Base-by-base conservation (phyloP, 2,888 invertebrate species). In the Cheilosia urbana region DNA sequence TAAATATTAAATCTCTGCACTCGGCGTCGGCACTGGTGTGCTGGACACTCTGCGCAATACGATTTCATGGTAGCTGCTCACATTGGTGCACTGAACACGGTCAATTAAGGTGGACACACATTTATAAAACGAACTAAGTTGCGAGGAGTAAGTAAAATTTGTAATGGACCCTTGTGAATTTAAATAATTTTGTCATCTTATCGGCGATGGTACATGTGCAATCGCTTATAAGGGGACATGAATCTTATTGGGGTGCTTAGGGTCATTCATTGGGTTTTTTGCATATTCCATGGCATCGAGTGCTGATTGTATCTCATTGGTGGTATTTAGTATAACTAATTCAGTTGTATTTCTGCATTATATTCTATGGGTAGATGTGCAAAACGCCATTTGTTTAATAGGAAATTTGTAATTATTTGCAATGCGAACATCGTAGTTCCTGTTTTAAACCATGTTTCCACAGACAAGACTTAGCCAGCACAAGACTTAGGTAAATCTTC, bases 121-220 rank as follows among this genome's bases (percentile, higher is more conserved):
- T 45, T n/a, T n/a, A 69, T 68, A 66, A 66, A 75, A 49, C 49
- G 5, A 4, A 24, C 6, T 60, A 53, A 24, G 40, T 55, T 66
- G 76, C 30, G 49, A 65, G 65, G 57, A 65, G 75, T 57, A 27
- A 27, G 65, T n/a, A 11, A 51, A 49, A 57, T 65, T 37, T 75
- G 73, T 65, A 45, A 37, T 63, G 45, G 27, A 40, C 3, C n/a
- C 51, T 24, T 19, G 24, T 27, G 17, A 47, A 45, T 60, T 34
- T 21, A 37, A 34, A 45, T 63, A 53, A 51, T 45, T 57, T 57
- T 57, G 40, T 63, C 53, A 58, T 47, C 62, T 53, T 42, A 62
- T 72, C 51, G 27, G 15, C 19, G 58, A 27, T 5, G 17, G 21
- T 60, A 7, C 49, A 49, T 60, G 13, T 40, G 58, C 60, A 7